These are phyloP conservation scores for Hippocampus zosterae DNA, from an alignment of 2,113 vertebrate species.

Conservation along the genomic window DNA sequence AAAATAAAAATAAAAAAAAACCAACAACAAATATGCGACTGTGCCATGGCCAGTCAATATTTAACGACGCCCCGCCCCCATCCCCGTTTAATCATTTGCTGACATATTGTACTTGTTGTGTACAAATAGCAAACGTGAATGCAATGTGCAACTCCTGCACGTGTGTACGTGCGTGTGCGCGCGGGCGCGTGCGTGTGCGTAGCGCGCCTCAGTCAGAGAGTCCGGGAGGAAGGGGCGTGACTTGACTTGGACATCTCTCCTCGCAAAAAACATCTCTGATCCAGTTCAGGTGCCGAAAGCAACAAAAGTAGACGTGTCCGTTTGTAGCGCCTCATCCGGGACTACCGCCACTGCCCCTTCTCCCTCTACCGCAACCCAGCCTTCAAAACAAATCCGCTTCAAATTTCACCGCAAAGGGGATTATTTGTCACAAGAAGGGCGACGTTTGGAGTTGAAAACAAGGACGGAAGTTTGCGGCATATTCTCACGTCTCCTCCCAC, in stretches of 20 bases:
- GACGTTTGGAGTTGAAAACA: background rate
- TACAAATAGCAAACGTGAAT: background rate
- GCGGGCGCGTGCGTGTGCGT: slow-evolving; percentile 22
- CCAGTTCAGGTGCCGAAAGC: slow-evolving; percentile 73
- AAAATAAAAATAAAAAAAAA: background rate
- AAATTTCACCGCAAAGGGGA: background rate
- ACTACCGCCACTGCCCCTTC: background rate
- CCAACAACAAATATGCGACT: background rate
- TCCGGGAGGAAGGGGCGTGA: slow-evolving; percentile 64
- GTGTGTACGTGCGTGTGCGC: background rate
- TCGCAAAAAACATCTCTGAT: slow-evolving; percentile 72
- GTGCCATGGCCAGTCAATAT: slow-evolving; percentile 1
- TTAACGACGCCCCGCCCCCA: background rate
- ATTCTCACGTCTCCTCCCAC: background rate
- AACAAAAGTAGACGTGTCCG: background rate
- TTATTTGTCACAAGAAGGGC: background rate
- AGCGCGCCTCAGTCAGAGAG: slow-evolving; percentile 68
- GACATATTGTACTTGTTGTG: no score
- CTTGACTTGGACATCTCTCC: slow-evolving; percentile 69
- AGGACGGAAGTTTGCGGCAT: background rate
- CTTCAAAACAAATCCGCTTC: background rate
- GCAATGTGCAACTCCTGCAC: slow-evolving; percentile 1
- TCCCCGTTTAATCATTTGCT: background rate
- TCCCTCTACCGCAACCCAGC: background rate
- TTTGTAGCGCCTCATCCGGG: background rate